phyloP scores from a whole-genome alignment of 2,113 vertebrate species.

The Vombatus ursinus region DNA sequence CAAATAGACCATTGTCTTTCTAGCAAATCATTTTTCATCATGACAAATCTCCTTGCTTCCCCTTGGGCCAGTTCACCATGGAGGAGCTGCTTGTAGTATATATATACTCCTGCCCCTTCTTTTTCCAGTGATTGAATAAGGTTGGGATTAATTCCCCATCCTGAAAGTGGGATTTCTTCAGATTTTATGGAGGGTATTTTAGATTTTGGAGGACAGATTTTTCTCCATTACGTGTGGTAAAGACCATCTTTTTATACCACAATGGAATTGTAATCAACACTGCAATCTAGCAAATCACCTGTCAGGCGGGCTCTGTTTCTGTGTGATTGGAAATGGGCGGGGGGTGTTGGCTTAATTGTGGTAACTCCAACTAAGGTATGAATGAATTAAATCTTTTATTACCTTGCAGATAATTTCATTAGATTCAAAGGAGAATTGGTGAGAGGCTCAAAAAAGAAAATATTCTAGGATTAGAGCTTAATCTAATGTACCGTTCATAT shows the following conservation, averaged over 20 bases:
- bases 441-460: slow-evolving; percentile 35
- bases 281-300: background rate
- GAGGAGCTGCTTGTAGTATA: background rate
- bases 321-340: slow-evolving; percentile 24
- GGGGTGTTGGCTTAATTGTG: slow-evolving; percentile 36
- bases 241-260: slow-evolving; percentile 39
- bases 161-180: background rate
- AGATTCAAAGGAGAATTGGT: background rate
- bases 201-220: background rate
- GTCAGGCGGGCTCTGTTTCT: background rate
- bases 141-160: background rate
- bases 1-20: slow-evolving; percentile 42
- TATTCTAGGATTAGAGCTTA: slow-evolving; percentile 19
- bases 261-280: slow-evolving; percentile 13
- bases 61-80: background rate
- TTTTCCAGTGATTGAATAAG: background rate
- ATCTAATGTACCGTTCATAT: slow-evolving; percentile 47
- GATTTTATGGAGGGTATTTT: too few relatives aligned
- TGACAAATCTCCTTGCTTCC: background rate
- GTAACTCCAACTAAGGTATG: background rate
- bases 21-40: slow-evolving; percentile 65
- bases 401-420: slow-evolving; percentile 36
- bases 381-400: slow-evolving; percentile 39
- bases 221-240: background rate
- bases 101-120: background rate